A percentile compares a stretch with the other conserved stretches of the same genome.
phyloP scores from a whole-genome alignment of 2,888 invertebrate genomes.

The Zaprionus bogoriensis region DNA sequence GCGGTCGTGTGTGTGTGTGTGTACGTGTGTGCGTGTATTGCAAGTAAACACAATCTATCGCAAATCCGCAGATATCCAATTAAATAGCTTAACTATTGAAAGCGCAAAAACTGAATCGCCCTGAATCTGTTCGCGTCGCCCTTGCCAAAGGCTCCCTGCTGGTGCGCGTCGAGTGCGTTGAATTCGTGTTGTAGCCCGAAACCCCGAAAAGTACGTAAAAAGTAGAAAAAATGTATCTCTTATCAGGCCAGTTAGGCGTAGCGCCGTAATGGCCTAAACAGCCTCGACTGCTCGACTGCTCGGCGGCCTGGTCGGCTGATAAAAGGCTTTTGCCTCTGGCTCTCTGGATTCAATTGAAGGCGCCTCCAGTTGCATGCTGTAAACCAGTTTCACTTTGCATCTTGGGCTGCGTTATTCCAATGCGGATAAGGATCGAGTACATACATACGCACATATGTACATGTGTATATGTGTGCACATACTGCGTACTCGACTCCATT shows the following conservation, averaged over 20 bases:
- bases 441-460: background rate
- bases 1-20: slow-evolving; percentile 20
- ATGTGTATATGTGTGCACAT: no score
- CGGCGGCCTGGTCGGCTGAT: slow-evolving; percentile 52
- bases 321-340: no score
- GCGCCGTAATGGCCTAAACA: slow-evolving; percentile 11
- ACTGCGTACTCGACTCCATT: background rate
- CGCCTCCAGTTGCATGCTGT: slow-evolving; percentile 20
- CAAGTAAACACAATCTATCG: background rate
- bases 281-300: no score
- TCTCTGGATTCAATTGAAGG: no score
- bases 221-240: slow-evolving; percentile 69
- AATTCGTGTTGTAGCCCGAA: slow-evolving; percentile 40
- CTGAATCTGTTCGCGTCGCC: slow-evolving; percentile 2
- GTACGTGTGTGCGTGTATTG: background rate
- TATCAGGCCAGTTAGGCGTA: slow-evolving; percentile 65
- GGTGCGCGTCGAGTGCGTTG: slow-evolving; percentile 49
- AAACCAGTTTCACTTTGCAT: slow-evolving; percentile 23
- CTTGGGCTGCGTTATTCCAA: background rate
- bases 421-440: background rate
- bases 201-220: slow-evolving; percentile 64
- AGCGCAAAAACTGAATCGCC: no score
- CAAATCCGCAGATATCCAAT: no score
- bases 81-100: no score
- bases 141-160: slow-evolving; percentile 28